These are phyloP conservation scores for Entelurus aequoreus DNA, from an alignment of 2,113 vertebrate genomes.

Conservation along the genomic window DNA sequence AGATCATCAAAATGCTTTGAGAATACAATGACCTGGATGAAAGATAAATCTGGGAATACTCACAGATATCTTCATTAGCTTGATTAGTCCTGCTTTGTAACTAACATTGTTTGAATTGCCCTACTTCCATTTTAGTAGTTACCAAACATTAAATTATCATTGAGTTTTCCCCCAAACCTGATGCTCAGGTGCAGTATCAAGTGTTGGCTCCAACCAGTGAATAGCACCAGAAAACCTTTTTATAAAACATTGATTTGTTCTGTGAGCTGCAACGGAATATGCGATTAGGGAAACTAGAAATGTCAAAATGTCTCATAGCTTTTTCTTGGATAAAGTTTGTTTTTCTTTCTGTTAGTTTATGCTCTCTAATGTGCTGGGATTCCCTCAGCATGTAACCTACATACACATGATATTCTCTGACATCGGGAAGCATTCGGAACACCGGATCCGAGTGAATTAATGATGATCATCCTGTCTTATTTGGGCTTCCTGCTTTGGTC, in stretches of 20 bases:
- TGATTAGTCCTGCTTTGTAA: too few relatives aligned
- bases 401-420: conserved; percentile 1
- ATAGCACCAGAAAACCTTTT: neutral
- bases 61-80: too few relatives aligned
- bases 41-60: too few relatives aligned
- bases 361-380: conserved; percentile 2
- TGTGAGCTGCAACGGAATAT: conserved; percentile 5
- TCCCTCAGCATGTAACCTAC: conserved; percentile 29
- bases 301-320: conserved; percentile 1
- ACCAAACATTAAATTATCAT: too few relatives aligned
- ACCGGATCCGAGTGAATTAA: conserved; percentile 37
- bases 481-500: conserved; percentile 20
- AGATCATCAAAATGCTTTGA: too few relatives aligned
- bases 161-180: too few relatives aligned
- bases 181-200: too few relatives aligned
- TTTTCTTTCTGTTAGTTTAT: conserved; percentile 11
- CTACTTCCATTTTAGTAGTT: too few relatives aligned
- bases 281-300: neutral
- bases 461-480: conserved; percentile 36
- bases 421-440: conserved; percentile 23
- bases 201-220: too few relatives aligned
- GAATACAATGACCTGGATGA: too few relatives aligned
- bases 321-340: conserved; percentile 3
- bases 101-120: too few relatives aligned
- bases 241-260: neutral